A percentile compares a stretch with the other conserved stretches of the same genome.
phyloP scores from a whole-genome alignment of 2,797 vertebrate species.

The Perodicticus potto region DNA sequence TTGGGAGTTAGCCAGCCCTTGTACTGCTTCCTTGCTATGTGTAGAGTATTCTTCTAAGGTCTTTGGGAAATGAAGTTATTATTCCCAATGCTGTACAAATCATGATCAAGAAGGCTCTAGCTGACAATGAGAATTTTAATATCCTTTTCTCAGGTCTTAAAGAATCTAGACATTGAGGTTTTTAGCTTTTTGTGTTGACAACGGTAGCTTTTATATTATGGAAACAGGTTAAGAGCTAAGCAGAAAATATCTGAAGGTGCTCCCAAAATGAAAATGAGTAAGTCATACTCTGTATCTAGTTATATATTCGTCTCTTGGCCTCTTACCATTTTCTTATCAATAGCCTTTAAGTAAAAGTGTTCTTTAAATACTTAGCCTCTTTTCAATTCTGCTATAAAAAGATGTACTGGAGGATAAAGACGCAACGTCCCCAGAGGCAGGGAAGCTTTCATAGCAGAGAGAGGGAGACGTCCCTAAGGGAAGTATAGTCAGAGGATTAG shows the following conservation, averaged over 20 bases:
- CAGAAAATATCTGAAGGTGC: neutral
- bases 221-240: neutral
- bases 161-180: neutral
- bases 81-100: conserved; percentile 42
- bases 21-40: neutral
- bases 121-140: neutral
- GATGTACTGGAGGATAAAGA: neutral
- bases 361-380: neutral
- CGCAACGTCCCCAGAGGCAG: neutral
- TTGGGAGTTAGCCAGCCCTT: neutral
- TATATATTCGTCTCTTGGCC: neutral
- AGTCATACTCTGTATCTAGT: neutral
- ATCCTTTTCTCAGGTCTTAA: neutral
- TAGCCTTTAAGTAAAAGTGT: neutral
- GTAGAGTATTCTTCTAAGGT: neutral
- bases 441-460: neutral
- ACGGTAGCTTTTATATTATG: neutral
- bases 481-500: neutral
- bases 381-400: neutral
- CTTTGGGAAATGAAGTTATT: conserved; percentile 16
- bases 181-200: neutral
- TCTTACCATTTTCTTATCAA: conserved; percentile 4
- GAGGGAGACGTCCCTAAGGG: neutral
- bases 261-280: neutral
- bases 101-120: neutral